A percentile compares a stretch with the other conserved stretches of the same genome.
These are phyloP conservation scores for Sarcophaga caerulescens DNA, from an alignment of 2,888 invertebrate species.

Conservation along the genomic window DNA sequence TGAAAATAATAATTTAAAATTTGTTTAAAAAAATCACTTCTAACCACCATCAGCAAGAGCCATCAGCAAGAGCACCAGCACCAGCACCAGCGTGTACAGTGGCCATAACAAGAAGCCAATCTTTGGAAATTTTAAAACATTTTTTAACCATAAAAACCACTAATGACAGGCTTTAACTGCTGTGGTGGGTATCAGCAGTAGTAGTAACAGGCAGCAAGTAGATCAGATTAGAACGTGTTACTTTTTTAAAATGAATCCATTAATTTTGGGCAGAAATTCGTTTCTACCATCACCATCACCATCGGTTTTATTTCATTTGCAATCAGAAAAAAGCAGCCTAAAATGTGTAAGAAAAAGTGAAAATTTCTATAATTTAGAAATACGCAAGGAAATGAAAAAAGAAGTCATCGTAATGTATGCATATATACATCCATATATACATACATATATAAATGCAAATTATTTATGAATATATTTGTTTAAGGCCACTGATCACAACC, in stretches of 20 bases:
- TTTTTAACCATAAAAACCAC: slow-evolving; percentile 68
- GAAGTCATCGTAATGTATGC: slow-evolving; percentile 11
- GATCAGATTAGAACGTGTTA: slow-evolving; percentile 71
- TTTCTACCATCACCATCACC: not conserved
- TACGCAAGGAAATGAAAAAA: slow-evolving; percentile 68
- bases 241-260: slow-evolving; percentile 70
- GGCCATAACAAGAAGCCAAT: slow-evolving; percentile 19
- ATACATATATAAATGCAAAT: slow-evolving; percentile 75
- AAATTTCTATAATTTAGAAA: slow-evolving; percentile 78
- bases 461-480: slow-evolving; percentile 69
- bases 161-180: slow-evolving; percentile 68
- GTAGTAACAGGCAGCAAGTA: not conserved
- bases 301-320: not conserved
- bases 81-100: not conserved
- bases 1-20: slow-evolving; percentile 64
- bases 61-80: too few relatives aligned
- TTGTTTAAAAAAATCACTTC: slow-evolving; percentile 31
- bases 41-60: slow-evolving; percentile 3
- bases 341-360: slow-evolving; percentile 35
- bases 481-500: slow-evolving; percentile 69
- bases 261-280: slow-evolving; percentile 48
- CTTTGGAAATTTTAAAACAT: slow-evolving; percentile 38
- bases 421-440: not conserved
- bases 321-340: slow-evolving; percentile 55
- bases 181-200: slow-evolving; percentile 16